A percentile compares a stretch with the other conserved stretches of the same genome.
phyloP scores from a whole-genome alignment of 2,888 invertebrate genomes.

The Acanthosepion lycidas region DNA sequence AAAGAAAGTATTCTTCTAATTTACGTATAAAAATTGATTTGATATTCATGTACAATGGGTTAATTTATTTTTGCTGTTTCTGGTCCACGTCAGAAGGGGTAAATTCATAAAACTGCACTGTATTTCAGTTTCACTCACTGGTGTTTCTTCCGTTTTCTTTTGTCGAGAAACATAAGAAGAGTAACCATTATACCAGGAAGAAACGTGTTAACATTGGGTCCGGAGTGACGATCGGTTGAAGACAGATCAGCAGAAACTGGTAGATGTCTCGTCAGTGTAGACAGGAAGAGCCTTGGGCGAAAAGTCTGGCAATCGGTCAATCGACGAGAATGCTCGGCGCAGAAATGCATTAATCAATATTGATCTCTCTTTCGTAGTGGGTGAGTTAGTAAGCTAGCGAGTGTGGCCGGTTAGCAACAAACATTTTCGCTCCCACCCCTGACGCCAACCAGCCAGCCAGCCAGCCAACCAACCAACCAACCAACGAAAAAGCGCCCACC shows the following conservation, averaged over 20 bases:
- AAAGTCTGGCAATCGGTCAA: not conserved
- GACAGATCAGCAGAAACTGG: constrained; percentile 23
- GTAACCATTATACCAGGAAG: not conserved
- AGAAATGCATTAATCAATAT: not conserved
- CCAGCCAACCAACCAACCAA: not conserved
- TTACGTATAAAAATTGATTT: no score
- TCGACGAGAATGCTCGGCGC: not conserved
- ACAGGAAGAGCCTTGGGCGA: not conserved
- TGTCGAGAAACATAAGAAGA: not conserved
- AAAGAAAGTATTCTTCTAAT: no score
- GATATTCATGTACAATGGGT: no score
- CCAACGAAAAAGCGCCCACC: not conserved
- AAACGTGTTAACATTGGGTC: not conserved
- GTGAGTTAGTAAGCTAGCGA: not conserved
- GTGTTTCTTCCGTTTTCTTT: not conserved
- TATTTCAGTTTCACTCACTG: not conserved
- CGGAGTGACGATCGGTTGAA: not conserved
- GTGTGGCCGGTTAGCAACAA: not conserved
- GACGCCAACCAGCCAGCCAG: not conserved
- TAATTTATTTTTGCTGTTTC: not conserved
- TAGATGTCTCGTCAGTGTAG: constrained; percentile 8
- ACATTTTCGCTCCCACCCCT: not conserved
- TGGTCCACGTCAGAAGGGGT: no score
- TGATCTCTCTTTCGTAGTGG: not conserved
- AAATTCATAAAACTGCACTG: no score